Evolutionary conservation across 2,113 vertebrate genomes (phyloP).

Genomic region (Limanda limanda): DNA sequence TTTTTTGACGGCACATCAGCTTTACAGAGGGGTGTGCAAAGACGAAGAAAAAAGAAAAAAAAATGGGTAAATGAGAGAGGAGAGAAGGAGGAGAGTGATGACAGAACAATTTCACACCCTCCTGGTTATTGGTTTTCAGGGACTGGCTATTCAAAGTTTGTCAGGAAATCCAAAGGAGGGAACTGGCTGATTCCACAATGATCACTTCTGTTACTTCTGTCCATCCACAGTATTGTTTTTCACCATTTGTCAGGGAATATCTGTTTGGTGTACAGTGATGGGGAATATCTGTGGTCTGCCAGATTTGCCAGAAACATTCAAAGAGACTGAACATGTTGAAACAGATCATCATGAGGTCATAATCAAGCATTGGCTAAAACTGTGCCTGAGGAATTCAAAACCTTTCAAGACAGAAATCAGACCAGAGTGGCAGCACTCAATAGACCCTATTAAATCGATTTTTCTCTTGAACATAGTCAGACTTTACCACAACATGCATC

Average conservation of each 20-base stretch:
- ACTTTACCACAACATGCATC: too few relatives aligned
- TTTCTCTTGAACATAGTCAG: too few relatives aligned
- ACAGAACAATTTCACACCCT: conserved; percentile 68
- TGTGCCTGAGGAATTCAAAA: neutral
- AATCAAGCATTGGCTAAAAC: neutral
- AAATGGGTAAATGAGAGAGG: conserved; percentile 32
- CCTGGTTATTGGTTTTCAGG: conserved; percentile 59
- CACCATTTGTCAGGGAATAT: neutral
- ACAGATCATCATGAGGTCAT: neutral
- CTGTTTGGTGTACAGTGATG: neutral
- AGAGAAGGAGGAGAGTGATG: conserved; percentile 34
- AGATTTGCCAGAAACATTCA: neutral
- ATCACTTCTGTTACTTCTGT: neutral
- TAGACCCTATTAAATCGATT: too few relatives aligned
- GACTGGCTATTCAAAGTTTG: conserved; percentile 46
- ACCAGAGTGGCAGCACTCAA: neutral
- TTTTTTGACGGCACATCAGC: conserved; percentile 49
- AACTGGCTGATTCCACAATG: neutral
- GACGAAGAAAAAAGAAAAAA: conserved; percentile 18
- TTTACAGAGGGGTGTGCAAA: conserved; percentile 10
- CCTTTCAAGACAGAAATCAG: neutral
- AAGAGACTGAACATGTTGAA: neutral
- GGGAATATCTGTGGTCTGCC: neutral
- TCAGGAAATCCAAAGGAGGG: conserved; percentile 32
- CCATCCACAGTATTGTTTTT: neutral